Evolutionary conservation across 2,113 vertebrate genomes (phyloP), one percentile per base, ranked within the genome.

Genomic region (Thryonomys swinderianus): DNA sequence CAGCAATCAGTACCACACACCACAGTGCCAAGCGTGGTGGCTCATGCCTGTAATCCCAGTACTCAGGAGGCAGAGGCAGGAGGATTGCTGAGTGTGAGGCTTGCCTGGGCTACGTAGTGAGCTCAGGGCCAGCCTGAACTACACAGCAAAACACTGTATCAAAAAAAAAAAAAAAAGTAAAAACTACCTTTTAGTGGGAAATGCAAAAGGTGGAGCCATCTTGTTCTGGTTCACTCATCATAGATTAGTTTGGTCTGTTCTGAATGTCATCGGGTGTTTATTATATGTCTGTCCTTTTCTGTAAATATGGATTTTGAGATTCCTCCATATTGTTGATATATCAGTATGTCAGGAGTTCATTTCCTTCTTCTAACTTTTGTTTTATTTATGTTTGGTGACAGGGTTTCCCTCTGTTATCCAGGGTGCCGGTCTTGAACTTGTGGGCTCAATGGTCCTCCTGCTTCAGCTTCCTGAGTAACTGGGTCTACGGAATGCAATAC

Each of bases 291-390:
- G 59, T 30, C 25, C 93, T 81, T 51, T 74, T 73, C 76, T 95
- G 9, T 86, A 14, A 76, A 21, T 37, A 59, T 30, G n/a, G 82
- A 51, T 74, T 91, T 93, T 84, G 93, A 85, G 81, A 85, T 51
- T 90, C 64, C 40, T 64, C 69, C 21, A 57, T 45, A 20, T 67
- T 84, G 51, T 66, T 67, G 62, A 37, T 78, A 32, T 67, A 42
- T 37, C 14, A 87, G 53, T 45, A 87, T 59, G 40, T 18, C 59
- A 73, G 66, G 34, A 59, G 64, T 74, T 79, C 74, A 30, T 42
- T 88, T 48, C n/a, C 73, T 94, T 94, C 13, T 20, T 30, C 42
- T 48, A 64, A 62, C 4, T 42, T 45, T 73, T 42, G 0, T 25
- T 73, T 73, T n/a, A 25, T 61, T 61, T 40, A 32, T 64, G 55